These are phyloP conservation scores for Hemicordylus capensis DNA, from an alignment of 2,113 vertebrate genomes.

Conservation along the genomic window DNA sequence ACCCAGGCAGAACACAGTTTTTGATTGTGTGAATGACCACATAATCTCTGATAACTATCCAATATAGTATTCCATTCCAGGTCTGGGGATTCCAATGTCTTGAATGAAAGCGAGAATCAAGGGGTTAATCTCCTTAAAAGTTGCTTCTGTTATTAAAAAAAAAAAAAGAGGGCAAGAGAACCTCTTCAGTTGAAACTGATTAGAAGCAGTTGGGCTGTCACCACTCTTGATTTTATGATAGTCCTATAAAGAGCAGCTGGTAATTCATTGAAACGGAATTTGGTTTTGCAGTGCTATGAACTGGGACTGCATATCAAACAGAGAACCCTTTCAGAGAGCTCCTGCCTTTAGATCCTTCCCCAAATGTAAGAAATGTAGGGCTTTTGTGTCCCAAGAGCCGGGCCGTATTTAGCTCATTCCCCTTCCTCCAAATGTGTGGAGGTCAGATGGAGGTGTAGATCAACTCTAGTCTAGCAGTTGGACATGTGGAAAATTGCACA, in stretches of 20 bases:
- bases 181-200: neutral
- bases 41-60: too few relatives aligned
- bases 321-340: neutral
- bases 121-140: rapidly evolving
- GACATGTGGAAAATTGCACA: neutral
- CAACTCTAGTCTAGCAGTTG: neutral
- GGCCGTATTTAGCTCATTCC: rapidly evolving
- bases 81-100: neutral
- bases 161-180: neutral
- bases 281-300: neutral
- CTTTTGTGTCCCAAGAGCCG: neutral
- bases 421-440: too few relatives aligned
- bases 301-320: neutral
- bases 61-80: neutral
- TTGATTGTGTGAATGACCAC: too few relatives aligned
- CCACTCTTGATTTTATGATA: neutral
- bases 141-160: rapidly evolving
- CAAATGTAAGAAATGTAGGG: neutral
- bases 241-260: neutral
- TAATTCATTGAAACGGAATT: neutral
- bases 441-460: neutral
- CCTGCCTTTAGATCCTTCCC: rapidly evolving
- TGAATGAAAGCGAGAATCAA: rapidly evolving
- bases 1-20: too few relatives aligned
- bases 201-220: constrained; percentile 18